Conservation (phyloP, 2,888 invertebrate species). For the Doris montereyensis region DNA sequence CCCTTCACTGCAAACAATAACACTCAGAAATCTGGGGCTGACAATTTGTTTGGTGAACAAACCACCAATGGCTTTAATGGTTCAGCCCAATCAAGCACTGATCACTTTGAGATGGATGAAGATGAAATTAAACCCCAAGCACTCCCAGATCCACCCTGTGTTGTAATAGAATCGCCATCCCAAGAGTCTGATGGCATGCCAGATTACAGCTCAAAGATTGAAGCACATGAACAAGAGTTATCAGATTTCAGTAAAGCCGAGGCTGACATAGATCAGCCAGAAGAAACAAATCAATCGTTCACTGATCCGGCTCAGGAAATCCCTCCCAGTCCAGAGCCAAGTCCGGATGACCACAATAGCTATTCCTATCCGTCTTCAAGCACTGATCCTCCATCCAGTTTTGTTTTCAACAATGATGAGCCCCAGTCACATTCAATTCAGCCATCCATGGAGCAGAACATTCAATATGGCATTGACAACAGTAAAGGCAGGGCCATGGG, state of each 20-base stretch:
- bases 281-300: background rate
- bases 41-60: too few relatives aligned
- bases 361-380: constrained; percentile 17
- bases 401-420: constrained; percentile 40
- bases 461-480: constrained; percentile 49
- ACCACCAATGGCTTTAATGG: too few relatives aligned
- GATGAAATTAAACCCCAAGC: constrained; percentile 61
- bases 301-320: constrained; percentile 43
- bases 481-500: constrained; percentile 45
- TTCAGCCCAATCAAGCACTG: too few relatives aligned
- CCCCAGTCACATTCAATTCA: constrained; percentile 15
- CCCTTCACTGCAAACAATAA: too few relatives aligned
- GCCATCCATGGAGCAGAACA: constrained; percentile 43
- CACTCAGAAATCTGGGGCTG: too few relatives aligned
- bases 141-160: constrained; percentile 62
- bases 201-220: constrained; percentile 38
- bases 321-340: constrained; percentile 42
- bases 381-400: background rate
- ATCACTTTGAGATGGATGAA: constrained; percentile 34
- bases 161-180: constrained; percentile 54
- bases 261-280: constrained; percentile 11
- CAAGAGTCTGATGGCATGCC: constrained; percentile 42
- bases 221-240: constrained; percentile 16
- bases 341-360: constrained; percentile 38
- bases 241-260: constrained; percentile 18